Base-by-base conservation (phyloP, 2,888 invertebrate species). In the Caenorhabditis auriculariae region DNA sequence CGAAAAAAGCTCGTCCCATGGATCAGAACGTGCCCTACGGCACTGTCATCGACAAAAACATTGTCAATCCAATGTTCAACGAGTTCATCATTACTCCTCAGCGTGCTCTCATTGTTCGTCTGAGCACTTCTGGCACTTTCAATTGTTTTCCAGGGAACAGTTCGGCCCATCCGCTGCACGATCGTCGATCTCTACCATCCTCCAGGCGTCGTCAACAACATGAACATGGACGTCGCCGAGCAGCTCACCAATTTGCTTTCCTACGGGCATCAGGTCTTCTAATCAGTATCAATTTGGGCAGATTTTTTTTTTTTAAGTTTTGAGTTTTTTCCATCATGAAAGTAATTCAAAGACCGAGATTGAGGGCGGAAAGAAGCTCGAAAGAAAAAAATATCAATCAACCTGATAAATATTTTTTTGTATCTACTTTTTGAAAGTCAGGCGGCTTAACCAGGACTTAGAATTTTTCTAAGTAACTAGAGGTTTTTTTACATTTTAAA, bases 21-120 rank as follows among this genome's bases (percentile, higher is more conserved):
- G 53, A 42, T 15, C 69, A 70, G 38, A 70, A 70, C 44, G 68
- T 69, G 6, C 59, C 23, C 9, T 58, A 66, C 15, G 70, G 70
- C 7, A 70, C 70, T 3, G 50, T 53, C 28, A 43, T 66, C 50
- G 66, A 66, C 47, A 23, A 35, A 19, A 32, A 39, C 3, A 41
- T 66, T 2, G 61, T 65, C 32, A 56, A 69, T 46, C 66, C 72
- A 17, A 29, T 35, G 4, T 39, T 29, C 9, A 66, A 63, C 21
- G 72, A 72, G 39, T 72, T 69, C 45, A 60, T 72, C 21, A 24
- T 72, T 27, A 58, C 66, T 21, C 47, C 62, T 1, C 72, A 69
- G 23, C 29, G 47, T 12, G 58, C 69, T 15, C 42, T 69, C n/a
- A 54, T 63, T 54, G 69, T 69, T n/a, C 5, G 45, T 51, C 23